Evolutionary conservation across 2,888 invertebrate species (phyloP), one percentile per base, ranked within the genome.

Genomic region (Eristalinus aeneus): DNA sequence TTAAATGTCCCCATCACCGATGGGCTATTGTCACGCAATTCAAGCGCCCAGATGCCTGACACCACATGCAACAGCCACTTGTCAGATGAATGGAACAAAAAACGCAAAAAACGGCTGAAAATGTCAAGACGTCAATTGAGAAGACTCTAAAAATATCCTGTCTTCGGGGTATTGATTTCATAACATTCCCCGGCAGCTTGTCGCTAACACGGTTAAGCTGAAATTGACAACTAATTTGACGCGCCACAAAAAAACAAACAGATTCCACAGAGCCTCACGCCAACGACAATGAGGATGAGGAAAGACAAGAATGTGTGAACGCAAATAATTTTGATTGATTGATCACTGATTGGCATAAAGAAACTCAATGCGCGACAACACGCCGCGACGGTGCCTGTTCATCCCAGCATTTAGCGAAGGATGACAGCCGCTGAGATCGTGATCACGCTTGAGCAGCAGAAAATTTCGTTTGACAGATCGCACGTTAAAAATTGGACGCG

Each of bases 241-340:
- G 79, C 53, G 53, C 16, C 54, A 34, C 16, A 39, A 36, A 63
- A 61, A 54, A 74, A 32, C 11, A 22, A 27, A n/a, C n/a, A n/a
- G n/a, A n/a, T n/a, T 11, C 0, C 23, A 16, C 46, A 65, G 11
- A 11, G 3, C n/a, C 9, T n/a, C 1, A 32, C 1, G 61, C 10
- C 58, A 10, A 61, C 11, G 12, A 36, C 46, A 8, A 46, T n/a
- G 46, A 16, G 1, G n/a, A 46, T 12, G 39, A 39, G n/a, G n/a
- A 39, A 39, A 12, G 27, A 27, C 31, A 34, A 39, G 23, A 71
- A 27, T 65, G 46, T 61, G 75, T 58, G 56, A 54, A 78, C 32
- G 20, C 23, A 63, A 61, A 71, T 36, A 68, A 53, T 65, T 74
- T 80, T 85, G 85, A 81, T 85, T 76, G 80, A 85, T 85, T 73